Evolutionary conservation across 2,113 vertebrate species (phyloP).

Genomic region (Okapia johnstoni): DNA sequence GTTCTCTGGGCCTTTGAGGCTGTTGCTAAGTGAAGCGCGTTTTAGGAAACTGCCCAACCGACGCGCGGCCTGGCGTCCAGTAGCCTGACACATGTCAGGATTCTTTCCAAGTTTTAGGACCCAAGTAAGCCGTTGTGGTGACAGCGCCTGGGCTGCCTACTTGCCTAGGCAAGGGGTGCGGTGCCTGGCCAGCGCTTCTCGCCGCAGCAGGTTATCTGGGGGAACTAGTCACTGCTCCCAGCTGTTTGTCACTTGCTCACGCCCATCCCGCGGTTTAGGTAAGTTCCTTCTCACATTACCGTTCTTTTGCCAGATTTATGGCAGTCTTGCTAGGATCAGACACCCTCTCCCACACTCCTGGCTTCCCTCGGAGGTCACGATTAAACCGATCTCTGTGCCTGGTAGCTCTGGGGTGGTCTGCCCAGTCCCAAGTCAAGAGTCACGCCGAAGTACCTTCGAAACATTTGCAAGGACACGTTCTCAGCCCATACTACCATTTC

Average conservation of each 20-base stretch:
- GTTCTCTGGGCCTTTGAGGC: constrained; percentile 27
- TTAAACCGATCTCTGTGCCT: background rate
- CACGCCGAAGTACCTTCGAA: background rate
- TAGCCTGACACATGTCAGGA: constrained; percentile 69
- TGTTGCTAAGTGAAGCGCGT: constrained; percentile 68
- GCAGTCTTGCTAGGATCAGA: background rate
- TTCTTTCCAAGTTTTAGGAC: constrained; percentile 65
- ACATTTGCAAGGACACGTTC: background rate
- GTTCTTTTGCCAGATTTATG: background rate
- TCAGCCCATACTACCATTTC: background rate
- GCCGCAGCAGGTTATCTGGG: background rate
- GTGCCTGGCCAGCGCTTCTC: background rate
- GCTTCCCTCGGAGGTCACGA: background rate
- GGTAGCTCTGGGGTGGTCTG: background rate
- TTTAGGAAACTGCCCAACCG: constrained; percentile 69
- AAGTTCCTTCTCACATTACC: background rate
- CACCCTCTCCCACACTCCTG: background rate
- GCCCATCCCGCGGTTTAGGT: background rate
- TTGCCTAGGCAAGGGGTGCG: background rate
- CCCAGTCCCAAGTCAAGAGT: background rate
- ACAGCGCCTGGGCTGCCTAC: constrained; percentile 22
- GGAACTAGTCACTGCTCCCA: background rate
- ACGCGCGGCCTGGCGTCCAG: constrained; percentile 52
- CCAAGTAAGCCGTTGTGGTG: constrained; percentile 55
- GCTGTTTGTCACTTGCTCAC: constrained; percentile 23